A percentile compares a stretch with the other conserved stretches of the same genome.
Evolutionary conservation across 92 coral and sea anemone species (phyloP).

Genomic region (Heliopora coerulea): DNA sequence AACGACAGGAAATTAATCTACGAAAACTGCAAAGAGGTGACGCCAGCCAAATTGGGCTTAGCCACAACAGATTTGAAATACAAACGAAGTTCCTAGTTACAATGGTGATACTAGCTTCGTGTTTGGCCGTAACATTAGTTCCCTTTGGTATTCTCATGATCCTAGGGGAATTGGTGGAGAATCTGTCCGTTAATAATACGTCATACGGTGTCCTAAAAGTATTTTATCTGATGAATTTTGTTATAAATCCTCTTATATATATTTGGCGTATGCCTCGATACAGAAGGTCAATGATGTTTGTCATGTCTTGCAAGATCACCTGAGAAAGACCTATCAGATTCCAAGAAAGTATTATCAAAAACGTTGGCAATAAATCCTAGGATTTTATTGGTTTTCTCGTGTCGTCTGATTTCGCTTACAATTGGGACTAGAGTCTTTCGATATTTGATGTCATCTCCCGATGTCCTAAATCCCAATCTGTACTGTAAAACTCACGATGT

Average conservation of each 20-base stretch:
- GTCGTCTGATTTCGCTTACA: too few relatives aligned
- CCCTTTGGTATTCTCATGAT: constrained; percentile 6
- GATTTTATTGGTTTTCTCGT: too few relatives aligned
- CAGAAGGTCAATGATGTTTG: constrained; percentile 7
- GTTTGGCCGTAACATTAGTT: constrained; percentile 10
- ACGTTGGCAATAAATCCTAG: too few relatives aligned
- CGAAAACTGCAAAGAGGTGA: background rate
- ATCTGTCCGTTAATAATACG: too few relatives aligned
- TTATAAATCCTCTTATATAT: background rate
- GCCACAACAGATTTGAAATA: background rate
- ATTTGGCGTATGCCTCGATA: constrained; percentile 24
- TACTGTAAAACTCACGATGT: too few relatives aligned
- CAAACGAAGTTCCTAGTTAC: too few relatives aligned
- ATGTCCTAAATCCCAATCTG: too few relatives aligned
- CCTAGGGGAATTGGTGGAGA: too few relatives aligned
- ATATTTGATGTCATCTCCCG: too few relatives aligned
- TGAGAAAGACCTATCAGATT: too few relatives aligned
- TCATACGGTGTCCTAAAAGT: background rate
- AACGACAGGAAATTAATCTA: background rate
- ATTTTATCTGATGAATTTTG: background rate
- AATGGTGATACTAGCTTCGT: constrained; percentile 14
- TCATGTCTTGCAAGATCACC: background rate
- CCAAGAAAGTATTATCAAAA: too few relatives aligned
- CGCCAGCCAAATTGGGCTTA: background rate
- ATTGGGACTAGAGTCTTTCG: too few relatives aligned